Conservation (phyloP, 2,797 vertebrate genomes). For the Melanogrammus aeglefinus region DNA sequence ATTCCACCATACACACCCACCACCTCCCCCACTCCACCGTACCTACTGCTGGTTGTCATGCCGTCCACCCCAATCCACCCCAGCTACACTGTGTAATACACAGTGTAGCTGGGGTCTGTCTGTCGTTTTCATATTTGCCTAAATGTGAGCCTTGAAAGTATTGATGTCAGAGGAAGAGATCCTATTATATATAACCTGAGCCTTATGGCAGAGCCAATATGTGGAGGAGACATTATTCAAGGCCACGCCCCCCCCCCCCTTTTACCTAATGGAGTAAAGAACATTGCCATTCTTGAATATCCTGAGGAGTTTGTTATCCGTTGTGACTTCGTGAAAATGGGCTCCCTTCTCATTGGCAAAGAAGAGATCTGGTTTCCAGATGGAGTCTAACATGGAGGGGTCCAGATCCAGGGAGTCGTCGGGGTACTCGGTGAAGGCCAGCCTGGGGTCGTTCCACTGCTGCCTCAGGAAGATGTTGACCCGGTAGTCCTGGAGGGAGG, state of each 20-base stretch:
- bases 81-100: no score
- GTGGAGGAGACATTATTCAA: neutral
- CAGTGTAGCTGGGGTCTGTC: no score
- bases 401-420: conserved; percentile 94
- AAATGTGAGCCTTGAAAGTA: neutral
- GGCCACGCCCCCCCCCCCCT: neutral
- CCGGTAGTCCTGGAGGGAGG: conserved; percentile 83
- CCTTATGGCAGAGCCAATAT: neutral
- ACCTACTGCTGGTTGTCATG: no score
- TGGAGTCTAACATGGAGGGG: conserved; percentile 96
- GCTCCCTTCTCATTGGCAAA: conserved; percentile 98
- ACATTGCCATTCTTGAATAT: conserved; percentile 98
- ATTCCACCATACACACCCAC: neutral
- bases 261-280: conserved; percentile 92
- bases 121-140: no score
- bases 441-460: conserved; percentile 94
- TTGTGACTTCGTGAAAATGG: conserved; percentile 96
- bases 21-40: neutral
- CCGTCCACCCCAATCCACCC: no score
- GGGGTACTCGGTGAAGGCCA: conserved; percentile 93
- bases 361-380: conserved; percentile 97
- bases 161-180: no score
- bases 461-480: conserved; percentile 97
- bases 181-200: neutral
- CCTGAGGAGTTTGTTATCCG: conserved; percentile 91